These are phyloP conservation scores for Halcyon badia DNA, from an alignment of 2,797 vertebrate species.

Conservation along the genomic window DNA sequence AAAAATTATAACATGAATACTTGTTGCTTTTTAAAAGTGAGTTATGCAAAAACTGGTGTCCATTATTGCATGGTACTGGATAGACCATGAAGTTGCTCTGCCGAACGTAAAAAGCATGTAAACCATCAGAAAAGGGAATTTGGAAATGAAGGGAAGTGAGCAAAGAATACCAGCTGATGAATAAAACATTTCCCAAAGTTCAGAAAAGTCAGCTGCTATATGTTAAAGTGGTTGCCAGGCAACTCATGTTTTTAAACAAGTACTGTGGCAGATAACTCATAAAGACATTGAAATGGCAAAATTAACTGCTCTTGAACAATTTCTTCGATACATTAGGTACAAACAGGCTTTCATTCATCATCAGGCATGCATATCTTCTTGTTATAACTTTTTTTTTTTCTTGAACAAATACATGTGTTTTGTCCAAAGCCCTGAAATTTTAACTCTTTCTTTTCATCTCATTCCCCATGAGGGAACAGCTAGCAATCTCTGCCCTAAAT, in stretches of 20 bases:
- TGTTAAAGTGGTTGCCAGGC: slow-evolving; percentile 80
- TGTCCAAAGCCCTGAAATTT: slow-evolving; percentile 68
- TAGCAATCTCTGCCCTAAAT: not conserved
- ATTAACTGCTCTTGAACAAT: slow-evolving; percentile 73
- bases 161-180: slow-evolving; percentile 76
- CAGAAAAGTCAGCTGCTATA: slow-evolving; percentile 78
- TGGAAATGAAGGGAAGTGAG: slow-evolving; percentile 68
- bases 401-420: slow-evolving; percentile 74
- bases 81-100: slow-evolving; percentile 44
- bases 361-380: slow-evolving; percentile 73
- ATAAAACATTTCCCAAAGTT: slow-evolving; percentile 80
- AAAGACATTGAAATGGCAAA: slow-evolving; percentile 75
- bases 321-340: slow-evolving; percentile 70
- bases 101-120: slow-evolving; percentile 64
- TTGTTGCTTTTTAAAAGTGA: slow-evolving; percentile 6
- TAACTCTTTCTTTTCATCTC: slow-evolving; percentile 69
- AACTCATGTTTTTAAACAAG: slow-evolving; percentile 79
- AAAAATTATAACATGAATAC: not conserved
- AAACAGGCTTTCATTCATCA: slow-evolving; percentile 62
- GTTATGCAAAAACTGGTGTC: slow-evolving; percentile 24
- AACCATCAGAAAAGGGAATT: slow-evolving; percentile 64
- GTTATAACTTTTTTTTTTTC: slow-evolving; percentile 63
- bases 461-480: slow-evolving; percentile 14
- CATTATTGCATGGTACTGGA: not conserved
- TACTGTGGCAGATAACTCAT: slow-evolving; percentile 78